Base-by-base conservation (phyloP, 2,888 invertebrate species). In the Drosophila flavopinicola region DNA sequence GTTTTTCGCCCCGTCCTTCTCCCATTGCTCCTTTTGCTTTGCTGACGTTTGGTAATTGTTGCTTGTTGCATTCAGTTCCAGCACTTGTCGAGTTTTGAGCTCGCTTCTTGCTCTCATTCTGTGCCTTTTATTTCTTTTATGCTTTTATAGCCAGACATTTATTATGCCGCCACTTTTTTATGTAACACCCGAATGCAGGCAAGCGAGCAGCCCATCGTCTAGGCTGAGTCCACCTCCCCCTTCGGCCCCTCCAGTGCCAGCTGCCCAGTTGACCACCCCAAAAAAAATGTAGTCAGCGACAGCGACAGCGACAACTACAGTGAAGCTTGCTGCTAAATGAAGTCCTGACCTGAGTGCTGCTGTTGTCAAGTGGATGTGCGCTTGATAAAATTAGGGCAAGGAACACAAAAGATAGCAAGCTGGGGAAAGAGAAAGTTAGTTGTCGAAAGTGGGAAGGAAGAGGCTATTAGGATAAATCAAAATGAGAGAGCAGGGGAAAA, bases 41-140 rank as follows among this genome's bases (percentile, higher is more conserved):
- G 51, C 45, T 45, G n/a, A n/a, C 38, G 17, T 37, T 61, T 75
- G 66, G 84, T 79, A 82, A 82, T 82, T 82, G 82, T 83, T 82
- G 82, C 85, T 85, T 83, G 76, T 85, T 83, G 79, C 83, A 79
- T 85, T 79, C 83, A 54, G 65, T 60, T 47, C 38, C 24, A 41
- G 63, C 54, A 68, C 67, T 72, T 73, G 58, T 53, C 68, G 68
- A 60, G 48, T 49, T 51, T 48, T 51, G 29, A 30, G 49, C 53
- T 15, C 20, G 10, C 33, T 58, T 56, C 45, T 52, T 44, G n/a
- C 32, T 24, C 42, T 29, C 47, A 32, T 57, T 63, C 42, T 27
- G 24, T 29, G 48, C 13, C 27, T 35, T 72, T 39, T 15, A 17
- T 37, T 35, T 41, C 17, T 45, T 30, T 29, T 15, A 32, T 32